Percentiles rank a stretch among this genome's conserved stretches.
These are phyloP conservation scores for Manis javanica DNA, from an alignment of 2,797 vertebrate species.

Conservation along the genomic window DNA sequence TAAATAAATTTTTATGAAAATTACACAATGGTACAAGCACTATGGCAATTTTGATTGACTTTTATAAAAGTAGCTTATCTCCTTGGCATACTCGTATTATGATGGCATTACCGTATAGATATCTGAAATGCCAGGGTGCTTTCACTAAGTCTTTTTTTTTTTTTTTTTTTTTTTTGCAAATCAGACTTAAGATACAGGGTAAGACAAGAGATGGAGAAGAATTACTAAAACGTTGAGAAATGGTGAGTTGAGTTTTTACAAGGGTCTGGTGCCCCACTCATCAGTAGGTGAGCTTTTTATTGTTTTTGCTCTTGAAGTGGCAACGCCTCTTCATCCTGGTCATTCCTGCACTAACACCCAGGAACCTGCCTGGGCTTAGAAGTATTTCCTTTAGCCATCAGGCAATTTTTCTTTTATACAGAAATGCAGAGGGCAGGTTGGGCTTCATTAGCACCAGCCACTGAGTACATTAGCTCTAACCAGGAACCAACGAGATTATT, in stretches of 20 bases:
- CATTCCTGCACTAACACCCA: not conserved
- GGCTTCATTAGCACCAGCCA: not conserved
- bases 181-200: not conserved
- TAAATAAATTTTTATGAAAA: not conserved
- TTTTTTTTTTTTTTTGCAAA: not conserved
- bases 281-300: not conserved
- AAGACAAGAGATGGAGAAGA: not conserved
- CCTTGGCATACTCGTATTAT: not conserved
- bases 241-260: not conserved
- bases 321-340: not conserved
- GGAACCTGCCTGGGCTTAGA: not conserved
- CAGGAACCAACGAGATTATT: not conserved
- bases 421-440: not conserved
- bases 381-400: not conserved
- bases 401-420: not conserved
- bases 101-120: not conserved
- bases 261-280: not conserved
- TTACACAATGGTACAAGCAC: conserved; percentile 17
- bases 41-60: conserved; percentile 30
- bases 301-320: not conserved
- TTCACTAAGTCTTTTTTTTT: not conserved
- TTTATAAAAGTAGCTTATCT: conserved; percentile 5
- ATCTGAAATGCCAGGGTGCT: conserved; percentile 7
- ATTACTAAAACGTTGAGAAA: conserved; percentile 23
- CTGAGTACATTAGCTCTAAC: not conserved